phyloP scores from a whole-genome alignment of 2,113 vertebrate genomes.

The Circaetus cinerascens region DNA sequence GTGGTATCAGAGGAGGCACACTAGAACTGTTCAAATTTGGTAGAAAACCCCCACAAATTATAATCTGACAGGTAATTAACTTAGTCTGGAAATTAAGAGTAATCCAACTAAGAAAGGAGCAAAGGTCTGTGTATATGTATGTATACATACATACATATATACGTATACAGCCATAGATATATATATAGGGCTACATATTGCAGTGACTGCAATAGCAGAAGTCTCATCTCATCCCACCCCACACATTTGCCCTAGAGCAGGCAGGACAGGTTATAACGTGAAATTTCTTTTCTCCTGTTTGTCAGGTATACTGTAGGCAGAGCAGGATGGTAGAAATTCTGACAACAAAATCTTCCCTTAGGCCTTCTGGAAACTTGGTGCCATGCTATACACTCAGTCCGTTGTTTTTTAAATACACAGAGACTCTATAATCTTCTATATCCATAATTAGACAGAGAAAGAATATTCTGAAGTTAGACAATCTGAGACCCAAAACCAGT shows the following conservation, averaged over 20 bases:
- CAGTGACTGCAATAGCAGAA: not conserved
- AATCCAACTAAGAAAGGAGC: not conserved
- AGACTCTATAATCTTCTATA: not conserved
- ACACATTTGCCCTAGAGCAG: not conserved
- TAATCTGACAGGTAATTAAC: not conserved
- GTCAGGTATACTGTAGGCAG: not conserved
- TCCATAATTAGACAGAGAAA: not conserved
- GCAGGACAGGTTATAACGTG: not conserved
- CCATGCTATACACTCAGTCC: not conserved
- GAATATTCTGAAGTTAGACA: not conserved
- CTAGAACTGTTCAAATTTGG: not conserved
- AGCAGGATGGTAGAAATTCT: not conserved
- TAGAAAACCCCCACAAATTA: not conserved
- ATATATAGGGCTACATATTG: not conserved
- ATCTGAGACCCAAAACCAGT: not conserved
- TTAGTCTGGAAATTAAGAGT: not conserved
- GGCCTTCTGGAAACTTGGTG: not conserved
- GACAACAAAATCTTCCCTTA: not conserved
- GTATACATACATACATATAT: not conserved
- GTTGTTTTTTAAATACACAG: not conserved
- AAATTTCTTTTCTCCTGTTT: not conserved
- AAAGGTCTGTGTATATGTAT: not conserved
- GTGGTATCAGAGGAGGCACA: not conserved
- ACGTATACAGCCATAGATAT: not conserved
- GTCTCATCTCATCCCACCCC: not conserved